Evolutionary conservation across 92 coral and sea anemone genomes (phyloP).

Genomic region (Palythoa grandis): DNA sequence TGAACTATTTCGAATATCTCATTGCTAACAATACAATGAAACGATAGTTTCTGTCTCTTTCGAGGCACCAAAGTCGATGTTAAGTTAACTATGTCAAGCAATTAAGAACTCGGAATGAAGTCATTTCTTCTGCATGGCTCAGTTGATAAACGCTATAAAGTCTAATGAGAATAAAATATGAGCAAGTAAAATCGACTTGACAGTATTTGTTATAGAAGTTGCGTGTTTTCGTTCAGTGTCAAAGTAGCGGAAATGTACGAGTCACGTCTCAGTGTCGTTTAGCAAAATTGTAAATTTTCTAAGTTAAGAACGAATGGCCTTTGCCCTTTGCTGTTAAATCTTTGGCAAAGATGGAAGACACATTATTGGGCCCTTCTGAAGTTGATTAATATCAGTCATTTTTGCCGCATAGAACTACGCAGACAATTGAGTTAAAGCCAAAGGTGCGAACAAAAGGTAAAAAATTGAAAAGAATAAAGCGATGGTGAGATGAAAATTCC

Average conservation of each 20-base stretch:
- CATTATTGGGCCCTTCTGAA: not conserved
- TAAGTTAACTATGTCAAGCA: not conserved
- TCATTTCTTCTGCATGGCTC: not conserved
- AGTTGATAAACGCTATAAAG: not conserved
- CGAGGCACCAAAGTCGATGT: no score
- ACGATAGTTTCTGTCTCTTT: no score
- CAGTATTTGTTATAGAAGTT: not conserved
- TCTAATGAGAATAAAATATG: conserved; percentile 4
- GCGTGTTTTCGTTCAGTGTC: conserved; percentile 3
- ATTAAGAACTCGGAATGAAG: not conserved
- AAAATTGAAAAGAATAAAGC: not conserved
- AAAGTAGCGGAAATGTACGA: conserved; percentile 15
- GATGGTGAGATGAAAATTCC: not conserved
- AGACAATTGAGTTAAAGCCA: not conserved
- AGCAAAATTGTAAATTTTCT: not conserved
- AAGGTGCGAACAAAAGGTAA: not conserved
- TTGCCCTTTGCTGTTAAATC: not conserved
- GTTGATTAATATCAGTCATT: not conserved
- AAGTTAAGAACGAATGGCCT: not conserved
- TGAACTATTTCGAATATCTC: no score
- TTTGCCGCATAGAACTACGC: not conserved
- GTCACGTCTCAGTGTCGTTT: conserved; percentile 35
- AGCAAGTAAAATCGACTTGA: not conserved
- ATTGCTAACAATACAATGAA: no score
- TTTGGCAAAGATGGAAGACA: conserved; percentile 10